Conservation (phyloP, 30 jellyfish, hydroid and myxozoan genomes). For the Aurelia sp. region DNA sequence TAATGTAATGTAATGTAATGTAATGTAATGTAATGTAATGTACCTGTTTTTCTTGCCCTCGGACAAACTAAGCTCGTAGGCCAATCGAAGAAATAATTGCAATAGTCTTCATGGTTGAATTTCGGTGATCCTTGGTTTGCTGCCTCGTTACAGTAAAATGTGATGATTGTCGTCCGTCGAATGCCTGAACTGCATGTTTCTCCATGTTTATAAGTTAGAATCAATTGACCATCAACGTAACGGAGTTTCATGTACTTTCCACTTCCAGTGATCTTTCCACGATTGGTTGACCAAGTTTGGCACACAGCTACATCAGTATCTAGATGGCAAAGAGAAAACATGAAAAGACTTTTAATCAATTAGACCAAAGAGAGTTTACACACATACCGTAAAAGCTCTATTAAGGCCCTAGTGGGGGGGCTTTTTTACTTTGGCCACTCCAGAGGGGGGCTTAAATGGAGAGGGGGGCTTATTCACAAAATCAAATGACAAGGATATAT, state of each 20-base stretch:
- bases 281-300: slow-evolving; percentile 36
- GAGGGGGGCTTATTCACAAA: too few species aligned
- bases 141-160: slow-evolving; percentile 56
- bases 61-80: slow-evolving; percentile 74
- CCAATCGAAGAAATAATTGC: slow-evolving; percentile 87
- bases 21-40: too few species aligned
- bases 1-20: background rate
- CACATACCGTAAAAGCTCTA: too few species aligned
- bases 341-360: background rate
- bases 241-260: slow-evolving; percentile 66
- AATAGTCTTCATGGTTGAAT: slow-evolving; percentile 66
- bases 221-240: slow-evolving; percentile 61
- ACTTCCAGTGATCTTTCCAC: slow-evolving; percentile 57
- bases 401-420: too few species aligned
- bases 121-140: slow-evolving; percentile 75
- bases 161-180: slow-evolving; percentile 58
- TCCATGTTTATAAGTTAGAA: slow-evolving; percentile 65
- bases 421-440: too few species aligned
- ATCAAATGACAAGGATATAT: too few species aligned
- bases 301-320: slow-evolving; percentile 71
- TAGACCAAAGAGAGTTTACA: background rate
- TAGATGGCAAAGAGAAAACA: background rate
- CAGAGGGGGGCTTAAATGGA: too few species aligned
- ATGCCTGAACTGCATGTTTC: slow-evolving; percentile 68
- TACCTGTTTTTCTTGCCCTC: slow-evolving; percentile 44